Conservation (phyloP, 2,888 invertebrate species). For the Hypolimnas misippus region DNA sequence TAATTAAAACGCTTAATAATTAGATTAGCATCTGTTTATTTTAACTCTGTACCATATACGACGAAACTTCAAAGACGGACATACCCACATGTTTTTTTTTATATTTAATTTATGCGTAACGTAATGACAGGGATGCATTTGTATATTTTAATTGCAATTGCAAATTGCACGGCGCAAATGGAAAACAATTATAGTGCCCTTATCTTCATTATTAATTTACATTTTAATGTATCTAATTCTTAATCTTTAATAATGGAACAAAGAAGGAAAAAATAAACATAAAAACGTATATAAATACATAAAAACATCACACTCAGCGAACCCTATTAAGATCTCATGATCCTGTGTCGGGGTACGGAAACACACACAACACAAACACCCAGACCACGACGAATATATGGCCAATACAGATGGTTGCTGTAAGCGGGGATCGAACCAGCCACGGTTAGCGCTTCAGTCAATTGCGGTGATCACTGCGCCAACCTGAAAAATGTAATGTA, state of each 20-base stretch:
- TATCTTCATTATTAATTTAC: slow-evolving; percentile 15
- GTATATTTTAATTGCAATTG: slow-evolving; percentile 44
- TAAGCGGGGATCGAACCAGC: no score
- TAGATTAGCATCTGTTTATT: not conserved
- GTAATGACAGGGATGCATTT: slow-evolving; percentile 37
- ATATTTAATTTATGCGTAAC: slow-evolving; percentile 36
- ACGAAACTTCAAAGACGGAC: slow-evolving; percentile 27
- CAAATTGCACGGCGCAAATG: slow-evolving; percentile 41
- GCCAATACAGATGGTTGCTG: no score
- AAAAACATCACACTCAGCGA: no score
- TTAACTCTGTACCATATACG: slow-evolving; percentile 31
- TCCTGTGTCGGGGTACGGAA: no score
- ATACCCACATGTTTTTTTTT: slow-evolving; percentile 28
- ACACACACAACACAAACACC: no score
- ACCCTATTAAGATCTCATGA: not conserved
- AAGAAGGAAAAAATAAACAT: not conserved
- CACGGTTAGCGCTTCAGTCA: no score
- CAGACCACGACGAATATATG: no score
- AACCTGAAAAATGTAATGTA: no score
- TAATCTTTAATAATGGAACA: not conserved
- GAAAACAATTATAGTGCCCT: slow-evolving; percentile 23
- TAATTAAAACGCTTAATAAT: no score
- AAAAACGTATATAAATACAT: no score
- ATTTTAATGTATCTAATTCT: slow-evolving; percentile 8
- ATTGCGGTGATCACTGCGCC: no score